A percentile compares a stretch with the other conserved stretches of the same genome.
Conservation (phyloP, 2,888 invertebrate species). For the Hoplodrina ambigua region DNA sequence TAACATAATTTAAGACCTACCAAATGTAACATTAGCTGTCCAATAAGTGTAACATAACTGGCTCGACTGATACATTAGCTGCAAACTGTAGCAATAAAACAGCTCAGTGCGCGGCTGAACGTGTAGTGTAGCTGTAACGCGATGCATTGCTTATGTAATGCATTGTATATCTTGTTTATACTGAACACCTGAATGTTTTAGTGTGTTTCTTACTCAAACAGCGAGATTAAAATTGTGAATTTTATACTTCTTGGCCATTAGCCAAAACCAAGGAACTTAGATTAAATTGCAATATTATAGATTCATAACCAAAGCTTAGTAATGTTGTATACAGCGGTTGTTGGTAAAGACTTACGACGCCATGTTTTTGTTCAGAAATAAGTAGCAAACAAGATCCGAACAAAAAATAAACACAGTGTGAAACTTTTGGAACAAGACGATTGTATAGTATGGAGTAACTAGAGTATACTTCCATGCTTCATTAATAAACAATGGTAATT, state of each 20-base stretch:
- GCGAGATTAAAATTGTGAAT: neutral
- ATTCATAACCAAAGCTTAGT: too few species aligned
- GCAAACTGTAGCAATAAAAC: constrained; percentile 15
- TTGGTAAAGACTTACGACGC: too few species aligned
- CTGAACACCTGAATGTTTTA: neutral
- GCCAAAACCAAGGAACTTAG: neutral
- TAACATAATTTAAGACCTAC: neutral
- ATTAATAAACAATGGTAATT: too few species aligned
- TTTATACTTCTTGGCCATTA: neutral
- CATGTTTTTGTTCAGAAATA: too few species aligned
- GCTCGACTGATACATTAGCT: constrained; percentile 8
- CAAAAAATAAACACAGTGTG: too few species aligned
- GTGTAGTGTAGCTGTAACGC: constrained; percentile 4
- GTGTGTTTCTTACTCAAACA: neutral
- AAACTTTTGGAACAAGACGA: too few species aligned
- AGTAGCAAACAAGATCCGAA: too few species aligned
- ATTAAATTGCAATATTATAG: too few species aligned
- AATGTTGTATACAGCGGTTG: too few species aligned
- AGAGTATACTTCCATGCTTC: too few species aligned
- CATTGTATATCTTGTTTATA: constrained; percentile 4
- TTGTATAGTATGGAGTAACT: too few species aligned
- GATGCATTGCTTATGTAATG: constrained; percentile 36
- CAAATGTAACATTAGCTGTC: constrained; percentile 5
- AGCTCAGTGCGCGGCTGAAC: neutral
- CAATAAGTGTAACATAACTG: constrained; percentile 15